Evolutionary conservation across 2,113 vertebrate genomes (phyloP).

Genomic region (Spea bombifrons): DNA sequence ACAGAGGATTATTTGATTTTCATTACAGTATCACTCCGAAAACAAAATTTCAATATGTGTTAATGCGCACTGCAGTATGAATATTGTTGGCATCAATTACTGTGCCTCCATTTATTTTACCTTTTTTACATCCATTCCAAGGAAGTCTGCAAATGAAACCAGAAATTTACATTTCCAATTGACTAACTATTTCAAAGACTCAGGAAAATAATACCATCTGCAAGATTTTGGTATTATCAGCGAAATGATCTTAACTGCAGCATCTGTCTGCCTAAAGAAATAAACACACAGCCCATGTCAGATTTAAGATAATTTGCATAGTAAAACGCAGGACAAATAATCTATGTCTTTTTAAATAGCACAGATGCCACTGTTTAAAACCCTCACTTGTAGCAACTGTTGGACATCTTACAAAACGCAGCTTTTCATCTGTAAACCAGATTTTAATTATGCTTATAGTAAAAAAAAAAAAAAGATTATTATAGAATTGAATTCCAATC

Average conservation of each 20-base stretch:
- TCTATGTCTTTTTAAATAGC: constrained; percentile 12
- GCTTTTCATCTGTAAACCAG: neutral
- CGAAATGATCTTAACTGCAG: neutral
- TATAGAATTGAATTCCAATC: neutral
- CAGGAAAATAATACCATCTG: constrained; percentile 9
- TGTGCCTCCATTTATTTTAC: neutral
- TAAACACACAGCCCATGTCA: constrained; percentile 13
- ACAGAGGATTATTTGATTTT: too few relatives aligned
- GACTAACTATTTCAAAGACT: neutral
- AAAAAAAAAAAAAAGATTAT: constrained; percentile 1
- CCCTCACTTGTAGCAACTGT: neutral
- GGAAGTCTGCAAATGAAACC: neutral
- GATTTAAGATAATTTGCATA: constrained; percentile 4
- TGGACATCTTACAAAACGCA: constrained; percentile 3
- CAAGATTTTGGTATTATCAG: neutral
- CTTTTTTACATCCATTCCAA: neutral
- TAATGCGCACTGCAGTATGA: neutral
- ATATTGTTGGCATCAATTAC: neutral
- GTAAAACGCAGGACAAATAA: constrained; percentile 7
- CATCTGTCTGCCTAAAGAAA: constrained; percentile 14
- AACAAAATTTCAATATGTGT: neutral
- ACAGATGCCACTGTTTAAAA: constrained; percentile 6
- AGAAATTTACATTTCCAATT: constrained; percentile 5
- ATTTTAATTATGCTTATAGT: neutral
- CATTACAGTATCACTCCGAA: too few relatives aligned